Conservation (phyloP, 2,113 vertebrate species). For the Ammodytes dubius region DNA sequence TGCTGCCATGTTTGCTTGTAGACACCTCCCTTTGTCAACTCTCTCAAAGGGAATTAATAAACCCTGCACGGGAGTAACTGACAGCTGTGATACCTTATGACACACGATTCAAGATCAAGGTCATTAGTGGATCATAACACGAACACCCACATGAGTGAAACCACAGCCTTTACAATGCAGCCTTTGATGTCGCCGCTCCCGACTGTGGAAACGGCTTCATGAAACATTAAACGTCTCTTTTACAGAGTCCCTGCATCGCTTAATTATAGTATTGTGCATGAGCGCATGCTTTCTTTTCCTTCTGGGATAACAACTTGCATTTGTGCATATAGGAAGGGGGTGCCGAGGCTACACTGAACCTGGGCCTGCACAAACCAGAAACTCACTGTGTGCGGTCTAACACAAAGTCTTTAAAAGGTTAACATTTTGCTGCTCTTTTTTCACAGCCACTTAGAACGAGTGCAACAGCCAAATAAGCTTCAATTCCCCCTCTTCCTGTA, state of each 20-base stretch:
- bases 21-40: constrained; percentile 62
- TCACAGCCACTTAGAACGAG: constrained; percentile 34
- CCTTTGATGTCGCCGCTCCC: constrained; percentile 38
- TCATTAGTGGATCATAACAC: constrained; percentile 37
- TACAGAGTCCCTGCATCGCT: constrained; percentile 36
- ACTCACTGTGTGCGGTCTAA: constrained; percentile 27
- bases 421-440: constrained; percentile 13
- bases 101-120: constrained; percentile 58
- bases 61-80: constrained; percentile 16
- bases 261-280: constrained; percentile 62
- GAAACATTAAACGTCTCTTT: constrained; percentile 71
- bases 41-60: constrained; percentile 35
- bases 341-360: constrained; percentile 37
- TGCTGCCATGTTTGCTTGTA: constrained; percentile 40
- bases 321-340: constrained; percentile 33
- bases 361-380: constrained; percentile 21
- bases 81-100: constrained; percentile 41
- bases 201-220: constrained; percentile 62
- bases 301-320: constrained; percentile 47
- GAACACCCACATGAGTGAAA: constrained; percentile 29
- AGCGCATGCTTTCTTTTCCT: constrained; percentile 19
- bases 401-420: constrained; percentile 29
- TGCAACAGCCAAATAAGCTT: constrained; percentile 22
- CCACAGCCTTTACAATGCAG: constrained; percentile 21
- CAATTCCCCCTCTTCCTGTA: constrained; percentile 40